phyloP scores from a whole-genome alignment of 2,888 invertebrate genomes.

The Calameuta filiformis region DNA sequence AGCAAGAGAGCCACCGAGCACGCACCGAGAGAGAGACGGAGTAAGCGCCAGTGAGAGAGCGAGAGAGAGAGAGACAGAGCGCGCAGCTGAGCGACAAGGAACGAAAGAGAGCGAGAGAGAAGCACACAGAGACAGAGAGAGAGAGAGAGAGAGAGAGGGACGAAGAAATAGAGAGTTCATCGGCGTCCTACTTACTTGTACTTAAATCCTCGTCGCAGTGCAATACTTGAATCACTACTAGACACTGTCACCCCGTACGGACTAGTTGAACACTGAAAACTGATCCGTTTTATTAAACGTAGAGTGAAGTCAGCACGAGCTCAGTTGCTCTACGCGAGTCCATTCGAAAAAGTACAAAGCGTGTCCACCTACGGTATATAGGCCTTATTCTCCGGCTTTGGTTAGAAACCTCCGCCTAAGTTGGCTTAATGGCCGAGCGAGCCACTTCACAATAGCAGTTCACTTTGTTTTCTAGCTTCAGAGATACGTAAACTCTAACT shows the following conservation, averaged over 20 bases:
- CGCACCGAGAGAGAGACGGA: conserved; percentile 23
- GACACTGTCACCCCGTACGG: neutral
- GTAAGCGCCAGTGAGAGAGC: conserved; percentile 33
- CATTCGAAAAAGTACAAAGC: neutral
- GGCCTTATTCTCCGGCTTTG: neutral
- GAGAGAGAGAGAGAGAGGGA: neutral
- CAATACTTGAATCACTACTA: neutral
- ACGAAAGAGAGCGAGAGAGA: neutral
- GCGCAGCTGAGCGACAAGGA: conserved; percentile 11
- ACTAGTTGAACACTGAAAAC: neutral
- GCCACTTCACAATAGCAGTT: neutral
- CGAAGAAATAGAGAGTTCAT: neutral
- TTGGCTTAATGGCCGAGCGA: neutral
- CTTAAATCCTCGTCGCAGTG: neutral
- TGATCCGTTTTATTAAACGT: neutral
- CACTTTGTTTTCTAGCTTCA: neutral
- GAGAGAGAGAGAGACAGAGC: conserved; percentile 25
- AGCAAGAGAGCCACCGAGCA: conserved; percentile 23
- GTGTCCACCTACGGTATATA: neutral
- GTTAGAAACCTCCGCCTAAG: neutral
- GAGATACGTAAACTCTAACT: neutral
- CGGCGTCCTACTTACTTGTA: neutral
- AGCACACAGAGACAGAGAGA: too few relatives aligned
- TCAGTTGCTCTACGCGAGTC: neutral
- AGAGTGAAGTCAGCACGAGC: neutral